Conservation (phyloP, 2,113 vertebrate species). For the Alligator sinensis region DNA sequence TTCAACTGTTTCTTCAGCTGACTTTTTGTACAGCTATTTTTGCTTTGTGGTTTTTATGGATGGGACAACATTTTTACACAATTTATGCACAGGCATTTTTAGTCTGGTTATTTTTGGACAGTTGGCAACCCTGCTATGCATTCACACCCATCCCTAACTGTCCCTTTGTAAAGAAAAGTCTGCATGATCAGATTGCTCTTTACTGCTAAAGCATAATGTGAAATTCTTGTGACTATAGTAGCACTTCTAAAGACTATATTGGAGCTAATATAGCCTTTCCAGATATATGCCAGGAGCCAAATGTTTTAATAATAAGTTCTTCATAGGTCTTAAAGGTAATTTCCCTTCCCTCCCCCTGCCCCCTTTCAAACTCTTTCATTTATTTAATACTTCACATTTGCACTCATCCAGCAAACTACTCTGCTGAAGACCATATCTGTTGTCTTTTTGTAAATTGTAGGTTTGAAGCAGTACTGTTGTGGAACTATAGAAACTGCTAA, state of each 20-base stretch:
- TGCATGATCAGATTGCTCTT: neutral
- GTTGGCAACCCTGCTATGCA: too few relatives aligned
- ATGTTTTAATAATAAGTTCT: neutral
- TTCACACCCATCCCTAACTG: too few relatives aligned
- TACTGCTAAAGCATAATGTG: neutral
- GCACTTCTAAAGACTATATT: neutral
- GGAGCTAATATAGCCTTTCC: neutral
- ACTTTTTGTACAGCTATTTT: too few relatives aligned
- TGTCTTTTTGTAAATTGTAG: neutral
- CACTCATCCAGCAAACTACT: neutral
- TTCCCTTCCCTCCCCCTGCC: neutral
- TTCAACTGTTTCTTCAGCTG: too few relatives aligned
- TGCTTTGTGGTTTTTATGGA: neutral
- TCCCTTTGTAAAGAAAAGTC: neutral
- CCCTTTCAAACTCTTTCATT: neutral
- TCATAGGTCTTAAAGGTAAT: neutral
- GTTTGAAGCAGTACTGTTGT: constrained; percentile 31
- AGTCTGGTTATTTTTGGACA: too few relatives aligned
- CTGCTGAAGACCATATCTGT: constrained; percentile 11
- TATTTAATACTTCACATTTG: neutral
- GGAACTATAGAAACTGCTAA: neutral
- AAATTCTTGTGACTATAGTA: neutral
- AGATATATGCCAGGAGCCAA: neutral
- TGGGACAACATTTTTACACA: neutral
- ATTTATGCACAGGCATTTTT: too few relatives aligned